A percentile compares a stretch with the other conserved stretches of the same genome.
Evolutionary conservation across 2,113 vertebrate species (phyloP).

Genomic region (Calidris pugnax): DNA sequence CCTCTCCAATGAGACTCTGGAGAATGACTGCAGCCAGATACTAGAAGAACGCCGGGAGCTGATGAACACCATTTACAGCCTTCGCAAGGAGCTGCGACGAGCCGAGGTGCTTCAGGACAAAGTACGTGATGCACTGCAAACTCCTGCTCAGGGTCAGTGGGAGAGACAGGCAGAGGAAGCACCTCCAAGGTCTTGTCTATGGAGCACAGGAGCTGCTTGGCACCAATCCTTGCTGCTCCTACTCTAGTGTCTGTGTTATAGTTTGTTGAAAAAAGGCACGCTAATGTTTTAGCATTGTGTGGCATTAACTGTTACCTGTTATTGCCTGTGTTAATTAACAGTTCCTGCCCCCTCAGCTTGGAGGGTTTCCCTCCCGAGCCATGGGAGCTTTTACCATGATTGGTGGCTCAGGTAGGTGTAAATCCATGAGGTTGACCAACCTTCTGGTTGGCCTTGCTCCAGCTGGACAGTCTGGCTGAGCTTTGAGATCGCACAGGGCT

Average conservation of each 20-base stretch:
- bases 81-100: constrained; percentile 81
- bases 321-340: background rate
- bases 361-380: background rate
- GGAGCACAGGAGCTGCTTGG: background rate
- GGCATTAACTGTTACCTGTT: background rate
- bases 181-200: background rate
- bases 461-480: background rate
- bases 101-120: constrained; percentile 76
- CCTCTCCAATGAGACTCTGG: constrained; percentile 56
- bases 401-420: background rate
- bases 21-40: constrained; percentile 72
- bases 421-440: background rate
- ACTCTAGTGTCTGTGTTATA: background rate
- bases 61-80: constrained; percentile 74
- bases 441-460: background rate
- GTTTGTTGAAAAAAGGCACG: background rate
- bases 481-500: background rate
- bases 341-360: background rate
- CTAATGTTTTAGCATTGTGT: background rate
- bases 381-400: background rate
- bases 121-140: constrained; percentile 48
- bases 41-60: constrained; percentile 75
- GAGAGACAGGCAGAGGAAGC: background rate
- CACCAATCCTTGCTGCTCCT: background rate
- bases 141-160: background rate